phyloP scores from a whole-genome alignment of 1,140 invertebrate species.

The Temnothorax nylanderi region DNA sequence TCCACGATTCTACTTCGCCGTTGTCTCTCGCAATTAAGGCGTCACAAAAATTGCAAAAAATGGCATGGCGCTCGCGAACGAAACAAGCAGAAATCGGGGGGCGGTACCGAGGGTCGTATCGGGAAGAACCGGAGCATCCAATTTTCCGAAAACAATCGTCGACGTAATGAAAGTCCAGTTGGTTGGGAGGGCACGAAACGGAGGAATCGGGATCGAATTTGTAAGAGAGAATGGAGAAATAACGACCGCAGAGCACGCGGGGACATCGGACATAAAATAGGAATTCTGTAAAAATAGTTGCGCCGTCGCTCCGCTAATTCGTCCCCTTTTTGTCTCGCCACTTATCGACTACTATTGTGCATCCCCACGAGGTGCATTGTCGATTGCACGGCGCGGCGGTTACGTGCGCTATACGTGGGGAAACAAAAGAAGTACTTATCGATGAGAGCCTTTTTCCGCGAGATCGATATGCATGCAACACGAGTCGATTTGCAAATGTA shows the following conservation, averaged over 20 bases:
- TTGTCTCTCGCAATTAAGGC: constrained; percentile 43
- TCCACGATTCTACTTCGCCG: not conserved
- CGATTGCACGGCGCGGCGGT: not conserved
- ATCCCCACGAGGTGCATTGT: constrained; percentile 1
- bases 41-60: constrained; percentile 36
- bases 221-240: constrained; percentile 56
- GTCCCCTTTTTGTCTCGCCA: constrained; percentile 12
- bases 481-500: constrained; percentile 21
- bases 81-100: constrained; percentile 41
- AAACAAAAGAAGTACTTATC: constrained; percentile 43
- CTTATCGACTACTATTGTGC: constrained; percentile 55
- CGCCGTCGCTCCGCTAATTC: constrained; percentile 38
- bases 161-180: constrained; percentile 45
- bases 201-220: constrained; percentile 46
- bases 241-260: constrained; percentile 46
- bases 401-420: not conserved
- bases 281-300: constrained; percentile 69
- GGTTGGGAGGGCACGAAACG: not conserved
- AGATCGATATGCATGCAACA: not conserved
- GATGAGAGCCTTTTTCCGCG: constrained; percentile 14
- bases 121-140: constrained; percentile 36
- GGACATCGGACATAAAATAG: constrained; percentile 68
- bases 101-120: constrained; percentile 14
- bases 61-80: not conserved
- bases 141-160: constrained; percentile 54